Percentiles rank a stretch among this genome's conserved stretches.
phyloP scores from a whole-genome alignment of 2,797 vertebrate genomes.

The Crypturellus tataupa region DNA sequence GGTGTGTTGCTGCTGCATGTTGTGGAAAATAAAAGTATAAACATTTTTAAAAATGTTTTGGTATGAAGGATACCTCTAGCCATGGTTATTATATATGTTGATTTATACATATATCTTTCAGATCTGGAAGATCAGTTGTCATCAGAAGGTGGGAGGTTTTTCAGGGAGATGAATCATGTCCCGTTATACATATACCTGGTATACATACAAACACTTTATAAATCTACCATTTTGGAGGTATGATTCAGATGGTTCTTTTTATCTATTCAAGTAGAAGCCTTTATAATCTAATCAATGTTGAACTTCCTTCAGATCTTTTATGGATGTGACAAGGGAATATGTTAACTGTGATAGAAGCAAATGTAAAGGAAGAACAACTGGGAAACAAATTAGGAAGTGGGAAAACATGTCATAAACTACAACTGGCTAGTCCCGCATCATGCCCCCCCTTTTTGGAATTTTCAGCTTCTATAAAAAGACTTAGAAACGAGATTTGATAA shows the following conservation, averaged over 20 bases:
- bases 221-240: not conserved
- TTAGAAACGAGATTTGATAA: rapidly evolving
- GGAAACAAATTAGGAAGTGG: not conserved
- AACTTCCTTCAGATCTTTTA: not conserved
- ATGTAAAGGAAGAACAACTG: not conserved
- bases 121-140: not conserved
- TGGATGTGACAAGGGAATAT: not conserved
- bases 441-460: rapidly evolving
- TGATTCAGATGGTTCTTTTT: not conserved
- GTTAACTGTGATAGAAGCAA: not conserved
- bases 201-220: not conserved
- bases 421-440: rapidly evolving
- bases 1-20: not conserved
- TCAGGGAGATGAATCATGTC: not conserved
- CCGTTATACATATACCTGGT: not conserved
- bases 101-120: not conserved
- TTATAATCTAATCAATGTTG: not conserved
- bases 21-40: not conserved
- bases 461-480: not conserved
- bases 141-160: not conserved
- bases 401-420: rapidly evolving
- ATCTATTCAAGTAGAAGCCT: not conserved
- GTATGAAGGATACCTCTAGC: not conserved
- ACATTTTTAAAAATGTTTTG: not conserved
- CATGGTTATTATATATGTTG: not conserved